A percentile compares a stretch with the other conserved stretches of the same genome.
phyloP scores from a whole-genome alignment of 2,888 invertebrate species.

The Ochropacha duplaris region DNA sequence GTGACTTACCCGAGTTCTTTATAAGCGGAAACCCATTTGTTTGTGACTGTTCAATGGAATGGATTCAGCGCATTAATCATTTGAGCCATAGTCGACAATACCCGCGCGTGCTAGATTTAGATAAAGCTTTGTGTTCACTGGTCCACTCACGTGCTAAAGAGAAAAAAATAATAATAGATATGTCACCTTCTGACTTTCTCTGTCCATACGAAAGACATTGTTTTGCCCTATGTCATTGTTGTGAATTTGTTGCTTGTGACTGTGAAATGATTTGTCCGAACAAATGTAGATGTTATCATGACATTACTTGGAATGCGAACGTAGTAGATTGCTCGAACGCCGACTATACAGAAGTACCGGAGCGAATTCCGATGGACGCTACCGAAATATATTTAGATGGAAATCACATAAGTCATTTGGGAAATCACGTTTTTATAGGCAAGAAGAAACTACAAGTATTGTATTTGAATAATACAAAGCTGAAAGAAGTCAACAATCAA shows the following conservation, averaged over 20 bases:
- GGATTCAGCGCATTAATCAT: slow-evolving; percentile 91
- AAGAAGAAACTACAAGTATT: slow-evolving; percentile 90
- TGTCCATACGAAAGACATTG: slow-evolving; percentile 92
- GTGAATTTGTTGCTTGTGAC: slow-evolving; percentile 94
- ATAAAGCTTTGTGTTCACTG: slow-evolving; percentile 89
- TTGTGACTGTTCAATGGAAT: slow-evolving; percentile 95
- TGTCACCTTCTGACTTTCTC: slow-evolving; percentile 89
- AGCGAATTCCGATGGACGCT: slow-evolving; percentile 93
- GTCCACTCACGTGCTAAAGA: slow-evolving; percentile 86
- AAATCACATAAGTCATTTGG: slow-evolving; percentile 89
- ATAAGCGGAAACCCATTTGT: slow-evolving; percentile 92
- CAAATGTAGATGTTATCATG: slow-evolving; percentile 93
- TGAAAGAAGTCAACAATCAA: slow-evolving; percentile 89
- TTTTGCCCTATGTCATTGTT: slow-evolving; percentile 94
- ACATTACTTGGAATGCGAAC: slow-evolving; percentile 92
- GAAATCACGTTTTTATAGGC: slow-evolving; percentile 93
- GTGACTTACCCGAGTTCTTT: slow-evolving; percentile 90
- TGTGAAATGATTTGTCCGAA: slow-evolving; percentile 95
- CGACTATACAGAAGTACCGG: slow-evolving; percentile 88
- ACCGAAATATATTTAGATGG: slow-evolving; percentile 94
- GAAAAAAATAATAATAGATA: slow-evolving; percentile 87
- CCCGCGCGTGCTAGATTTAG: slow-evolving; percentile 91
- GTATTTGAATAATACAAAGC: slow-evolving; percentile 89
- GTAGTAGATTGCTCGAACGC: slow-evolving; percentile 92
- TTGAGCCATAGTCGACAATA: slow-evolving; percentile 89